Percentiles rank a stretch among this genome's conserved stretches.
These are phyloP conservation scores for Tragelaphus oryx DNA, from an alignment of 2,797 vertebrate genomes.

Conservation along the genomic window DNA sequence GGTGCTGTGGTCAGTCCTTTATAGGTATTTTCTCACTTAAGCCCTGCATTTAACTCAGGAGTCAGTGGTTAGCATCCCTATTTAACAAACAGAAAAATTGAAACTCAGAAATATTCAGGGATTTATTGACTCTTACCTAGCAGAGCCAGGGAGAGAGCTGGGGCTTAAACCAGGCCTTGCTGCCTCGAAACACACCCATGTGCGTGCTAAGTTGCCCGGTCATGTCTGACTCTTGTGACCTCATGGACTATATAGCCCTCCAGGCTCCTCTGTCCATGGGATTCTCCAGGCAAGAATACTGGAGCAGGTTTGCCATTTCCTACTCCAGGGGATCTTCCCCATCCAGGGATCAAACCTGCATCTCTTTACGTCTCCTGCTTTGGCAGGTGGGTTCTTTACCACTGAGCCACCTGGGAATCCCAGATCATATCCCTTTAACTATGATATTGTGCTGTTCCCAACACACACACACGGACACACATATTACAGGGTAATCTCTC, in stretches of 20 bases:
- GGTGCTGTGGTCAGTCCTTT: not conserved
- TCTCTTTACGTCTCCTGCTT: not conserved
- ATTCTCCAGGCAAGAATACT: not conserved
- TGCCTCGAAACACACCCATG: not conserved
- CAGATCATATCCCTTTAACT: not conserved
- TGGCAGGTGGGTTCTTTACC: not conserved
- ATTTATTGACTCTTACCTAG: not conserved
- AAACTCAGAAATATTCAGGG: not conserved
- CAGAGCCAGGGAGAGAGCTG: not conserved
- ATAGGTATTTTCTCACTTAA: not conserved
- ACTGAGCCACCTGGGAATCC: not conserved
- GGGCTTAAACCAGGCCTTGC: not conserved
- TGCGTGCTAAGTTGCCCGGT: not conserved
- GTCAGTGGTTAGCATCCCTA: not conserved
- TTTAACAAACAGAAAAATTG: not conserved
- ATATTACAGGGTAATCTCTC: not conserved
- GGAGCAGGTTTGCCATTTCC: not conserved
- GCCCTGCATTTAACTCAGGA: not conserved
- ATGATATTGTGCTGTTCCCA: not conserved
- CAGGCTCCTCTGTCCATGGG: not conserved
- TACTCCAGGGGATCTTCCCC: not conserved
- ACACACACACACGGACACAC: not conserved
- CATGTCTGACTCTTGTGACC: not conserved
- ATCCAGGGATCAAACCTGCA: not conserved
- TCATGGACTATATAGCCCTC: not conserved